A percentile compares a stretch with the other conserved stretches of the same genome.
phyloP scores from a whole-genome alignment of 2,797 vertebrate genomes.

The Hylomyscus alleni region DNA sequence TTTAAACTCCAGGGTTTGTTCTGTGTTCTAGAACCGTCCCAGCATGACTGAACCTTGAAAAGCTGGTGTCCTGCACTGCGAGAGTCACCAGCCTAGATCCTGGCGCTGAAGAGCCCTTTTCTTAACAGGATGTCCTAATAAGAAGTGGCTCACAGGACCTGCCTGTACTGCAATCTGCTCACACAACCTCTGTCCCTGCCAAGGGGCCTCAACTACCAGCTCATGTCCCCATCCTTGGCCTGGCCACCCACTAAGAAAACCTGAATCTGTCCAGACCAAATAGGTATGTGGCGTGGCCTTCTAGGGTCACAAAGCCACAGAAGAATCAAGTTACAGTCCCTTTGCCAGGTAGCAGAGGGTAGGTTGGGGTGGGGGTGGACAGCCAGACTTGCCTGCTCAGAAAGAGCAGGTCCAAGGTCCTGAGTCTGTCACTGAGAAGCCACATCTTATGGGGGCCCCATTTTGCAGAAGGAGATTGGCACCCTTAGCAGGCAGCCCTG shows the following conservation, averaged over 20 bases:
- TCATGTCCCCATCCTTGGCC: background rate
- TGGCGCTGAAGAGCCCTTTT: background rate
- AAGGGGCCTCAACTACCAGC: background rate
- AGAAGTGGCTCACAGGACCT: background rate
- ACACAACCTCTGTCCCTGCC: background rate
- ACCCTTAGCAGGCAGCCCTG: background rate
- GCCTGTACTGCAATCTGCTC: background rate
- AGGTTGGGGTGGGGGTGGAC: background rate
- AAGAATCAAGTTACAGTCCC: slow-evolving; percentile 58
- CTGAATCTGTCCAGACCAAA: background rate
- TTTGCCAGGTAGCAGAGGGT: background rate
- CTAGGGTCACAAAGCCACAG: background rate
- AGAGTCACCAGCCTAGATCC: background rate
- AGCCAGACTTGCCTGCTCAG: background rate
- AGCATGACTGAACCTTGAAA: background rate
- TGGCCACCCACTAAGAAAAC: background rate
- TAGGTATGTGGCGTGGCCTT: background rate
- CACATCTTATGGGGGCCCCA: background rate
- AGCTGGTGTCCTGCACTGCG: background rate
- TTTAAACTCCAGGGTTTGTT: background rate
- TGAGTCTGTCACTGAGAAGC: background rate
- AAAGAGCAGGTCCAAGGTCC: background rate
- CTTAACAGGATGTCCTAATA: background rate
- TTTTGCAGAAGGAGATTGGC: background rate
- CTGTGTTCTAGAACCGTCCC: background rate